A percentile compares a stretch with the other conserved stretches of the same genome.
phyloP scores from a whole-genome alignment of 2,797 vertebrate genomes.

The Muscicapa comitata region DNA sequence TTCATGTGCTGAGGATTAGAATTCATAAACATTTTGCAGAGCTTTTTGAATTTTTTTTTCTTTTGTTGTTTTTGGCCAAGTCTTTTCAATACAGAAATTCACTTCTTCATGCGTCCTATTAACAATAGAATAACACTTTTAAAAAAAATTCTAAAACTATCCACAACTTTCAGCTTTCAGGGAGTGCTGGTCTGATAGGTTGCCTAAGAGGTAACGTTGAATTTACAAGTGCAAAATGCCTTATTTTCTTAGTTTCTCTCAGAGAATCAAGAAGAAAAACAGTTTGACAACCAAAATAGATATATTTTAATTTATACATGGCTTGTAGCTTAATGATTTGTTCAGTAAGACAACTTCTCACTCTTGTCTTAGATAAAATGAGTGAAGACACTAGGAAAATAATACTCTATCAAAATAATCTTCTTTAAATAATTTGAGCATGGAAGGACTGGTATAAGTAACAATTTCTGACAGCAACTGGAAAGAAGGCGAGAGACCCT shows the following conservation, averaged over 20 bases:
- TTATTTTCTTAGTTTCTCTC: slow-evolving; percentile 1
- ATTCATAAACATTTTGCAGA: slow-evolving; percentile 81
- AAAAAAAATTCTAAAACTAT: slow-evolving; percentile 42
- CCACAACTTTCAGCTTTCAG: background rate
- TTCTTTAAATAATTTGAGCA: slow-evolving; percentile 50
- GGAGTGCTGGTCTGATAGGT: background rate
- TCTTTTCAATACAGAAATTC: slow-evolving; percentile 62
- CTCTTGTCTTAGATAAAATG: slow-evolving; percentile 20
- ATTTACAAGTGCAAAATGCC: background rate
- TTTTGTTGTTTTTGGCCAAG: slow-evolving; percentile 78
- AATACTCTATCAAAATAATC: slow-evolving; percentile 34
- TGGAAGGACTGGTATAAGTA: background rate
- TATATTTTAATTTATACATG: background rate
- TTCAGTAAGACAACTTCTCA: slow-evolving; percentile 33
- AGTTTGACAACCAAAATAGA: background rate
- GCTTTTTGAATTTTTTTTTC: slow-evolving; percentile 71
- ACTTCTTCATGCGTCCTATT: slow-evolving; percentile 52
- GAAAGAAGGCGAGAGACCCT: background rate
- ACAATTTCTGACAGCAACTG: background rate
- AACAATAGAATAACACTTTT: slow-evolving; percentile 53
- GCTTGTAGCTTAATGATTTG: background rate
- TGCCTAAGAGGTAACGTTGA: background rate
- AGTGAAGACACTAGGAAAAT: slow-evolving; percentile 22
- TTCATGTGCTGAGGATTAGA: slow-evolving; percentile 84
- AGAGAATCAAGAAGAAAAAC: background rate